Base-by-base conservation (phyloP, 2,888 invertebrate species). In the Dolichomitus sp. region DNA sequence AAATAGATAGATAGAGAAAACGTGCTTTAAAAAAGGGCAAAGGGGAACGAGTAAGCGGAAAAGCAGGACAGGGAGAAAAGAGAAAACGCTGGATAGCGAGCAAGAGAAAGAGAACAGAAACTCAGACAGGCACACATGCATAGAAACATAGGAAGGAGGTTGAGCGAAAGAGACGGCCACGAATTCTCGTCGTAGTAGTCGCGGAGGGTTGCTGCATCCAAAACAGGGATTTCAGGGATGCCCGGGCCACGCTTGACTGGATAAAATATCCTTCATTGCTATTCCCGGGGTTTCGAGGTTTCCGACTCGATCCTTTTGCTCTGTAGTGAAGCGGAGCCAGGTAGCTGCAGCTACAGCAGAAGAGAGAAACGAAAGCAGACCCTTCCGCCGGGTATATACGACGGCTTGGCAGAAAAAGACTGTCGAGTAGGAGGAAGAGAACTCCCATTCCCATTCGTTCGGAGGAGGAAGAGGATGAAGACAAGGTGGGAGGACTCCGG, bases 181-280 rank as follows among this genome's bases (percentile, higher is more conserved):
- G 83, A 70, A 73, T 76, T 81, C 81, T 70, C 80, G 40, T 50
- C 52, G 81, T 33, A 37, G 74, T 42, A 37, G 70, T 63, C 33
- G 37, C 61, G 72, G 76, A 77, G 75, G 75, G 70, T 84, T 54
- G 83, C 75, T 87, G 89, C 88, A 90, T 89, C 90, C 86, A 87
- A 90, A 92, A 90, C 90, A 90, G 90, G 90, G 91, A 91, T 91
- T 92, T 90, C 86, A 84, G 81, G 85, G 86, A 88, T 91, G 88
- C 89, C 88, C 78, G 80, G 85, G 85, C 82, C 89, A 89, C 88
- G 90, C 86, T 89, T 89, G 88, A 89, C 89, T 90, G 90, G 87
- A 87, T 91, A 88, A 90, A 90, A 91, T 91, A 91, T 91, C 89
- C 88, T 90, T 89, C 90, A 86, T 89, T 90, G 90, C 88, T 89